Evolutionary conservation across 2,113 vertebrate genomes (phyloP).

Genomic region (Scortum barcoo): DNA sequence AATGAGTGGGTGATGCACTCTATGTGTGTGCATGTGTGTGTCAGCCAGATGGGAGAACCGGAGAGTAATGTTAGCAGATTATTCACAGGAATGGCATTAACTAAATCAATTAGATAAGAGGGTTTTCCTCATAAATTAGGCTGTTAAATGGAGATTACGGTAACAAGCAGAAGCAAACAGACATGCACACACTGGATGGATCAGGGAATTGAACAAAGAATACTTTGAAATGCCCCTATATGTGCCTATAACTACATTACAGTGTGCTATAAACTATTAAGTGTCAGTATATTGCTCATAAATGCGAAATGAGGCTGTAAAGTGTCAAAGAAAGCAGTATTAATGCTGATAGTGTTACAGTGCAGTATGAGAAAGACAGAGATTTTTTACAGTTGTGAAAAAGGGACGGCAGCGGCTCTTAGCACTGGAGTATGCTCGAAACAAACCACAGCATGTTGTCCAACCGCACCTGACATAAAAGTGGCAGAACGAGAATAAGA

Average conservation of each 20-base stretch:
- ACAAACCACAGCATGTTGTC: background rate
- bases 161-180: constrained; percentile 37
- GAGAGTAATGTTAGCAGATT: constrained; percentile 39
- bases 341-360: no score
- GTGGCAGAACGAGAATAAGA: background rate
- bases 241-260: no score
- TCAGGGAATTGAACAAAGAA: no score
- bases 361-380: no score
- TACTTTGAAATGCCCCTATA: no score
- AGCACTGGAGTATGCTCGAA: background rate
- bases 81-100: constrained; percentile 56
- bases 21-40: constrained; percentile 21
- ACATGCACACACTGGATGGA: background rate
- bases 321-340: no score
- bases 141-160: constrained; percentile 50
- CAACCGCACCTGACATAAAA: background rate
- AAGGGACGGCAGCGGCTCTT: background rate
- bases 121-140: constrained; percentile 52
- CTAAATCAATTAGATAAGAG: constrained; percentile 63
- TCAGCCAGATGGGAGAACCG: constrained; percentile 43
- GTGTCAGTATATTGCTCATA: no score
- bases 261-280: no score
- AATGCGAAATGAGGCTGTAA: no score
- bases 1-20: constrained; percentile 56
- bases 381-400: no score